Conservation (phyloP, 2,113 vertebrate genomes). For the Pungitius pungitius region DNA sequence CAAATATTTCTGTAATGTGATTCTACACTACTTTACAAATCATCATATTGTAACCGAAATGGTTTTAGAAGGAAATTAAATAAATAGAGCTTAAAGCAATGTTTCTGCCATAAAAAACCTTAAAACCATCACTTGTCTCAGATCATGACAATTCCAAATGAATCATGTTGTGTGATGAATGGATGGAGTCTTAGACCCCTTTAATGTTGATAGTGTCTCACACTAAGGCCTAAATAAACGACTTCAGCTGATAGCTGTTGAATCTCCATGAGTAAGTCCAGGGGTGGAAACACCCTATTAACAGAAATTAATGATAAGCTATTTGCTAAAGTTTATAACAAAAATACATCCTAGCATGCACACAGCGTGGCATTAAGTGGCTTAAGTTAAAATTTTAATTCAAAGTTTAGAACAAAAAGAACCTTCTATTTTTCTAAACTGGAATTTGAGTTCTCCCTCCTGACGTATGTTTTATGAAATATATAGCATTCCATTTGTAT, state of each 20-base stretch:
- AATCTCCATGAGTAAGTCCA: neutral
- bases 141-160: neutral
- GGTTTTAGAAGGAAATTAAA: neutral
- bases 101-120: neutral
- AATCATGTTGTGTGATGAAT: neutral
- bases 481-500: neutral
- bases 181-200: neutral
- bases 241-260: constrained; percentile 1
- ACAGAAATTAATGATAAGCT: neutral
- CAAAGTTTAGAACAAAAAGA: neutral
- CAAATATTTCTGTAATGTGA: neutral
- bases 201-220: neutral
- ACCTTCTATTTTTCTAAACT: neutral
- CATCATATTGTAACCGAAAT: neutral
- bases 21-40: constrained; percentile 6
- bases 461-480: neutral
- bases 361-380: neutral
- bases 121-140: neutral
- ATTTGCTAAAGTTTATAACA: neutral
- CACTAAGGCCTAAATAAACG: neutral
- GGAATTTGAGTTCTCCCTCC: neutral
- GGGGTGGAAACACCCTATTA: neutral
- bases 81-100: neutral
- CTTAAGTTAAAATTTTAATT: neutral
- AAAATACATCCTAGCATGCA: neutral